Base-by-base conservation (phyloP, 2,888 invertebrate species). In the Trachelus troglodyta region DNA sequence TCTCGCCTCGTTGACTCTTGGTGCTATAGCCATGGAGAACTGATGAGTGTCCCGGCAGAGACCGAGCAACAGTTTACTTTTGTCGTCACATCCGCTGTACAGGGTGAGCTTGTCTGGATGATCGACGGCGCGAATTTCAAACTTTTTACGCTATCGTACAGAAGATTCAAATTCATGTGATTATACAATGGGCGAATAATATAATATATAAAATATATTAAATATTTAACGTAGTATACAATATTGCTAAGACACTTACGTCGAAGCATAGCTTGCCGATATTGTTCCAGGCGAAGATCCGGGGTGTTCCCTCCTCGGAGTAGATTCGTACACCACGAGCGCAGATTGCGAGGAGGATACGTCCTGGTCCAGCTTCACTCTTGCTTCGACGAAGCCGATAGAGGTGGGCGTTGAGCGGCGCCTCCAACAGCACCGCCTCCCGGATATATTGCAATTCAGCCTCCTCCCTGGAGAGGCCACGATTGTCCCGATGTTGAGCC, bases 261-360 rank as follows among this genome's bases (percentile, higher is more conserved):
- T 99, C 98, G 92, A 98, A 99, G 91, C 97, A 97, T 31, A 99
- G 93, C 92, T 98, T 98, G 82, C 97, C 97, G 82, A 99, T 99
- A 86, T 97, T 97, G 87, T 97, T 97, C 99, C 99, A 99, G 79
- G 97, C 95, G 90, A 98, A 98, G 83, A 96, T 84, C 75, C 90
- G 85, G 12, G 90, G 89, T 30, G 86, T 88, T 84, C 93, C 94
- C 92, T 94, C 94, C 90, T 95, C 95, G 37, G 95, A 94, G 85
- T 97, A 95, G 83, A 98, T 96, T 92, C 97, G 96, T 80, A 99
- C 95, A 77, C 98, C 98, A 89, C 96, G 96, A 74, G 98, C 97
- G 89, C 98, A 98, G 79, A 99, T 96, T 77, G 98, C 97, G 83
- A 99, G 94, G 94, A 97, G 96, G 31, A 97, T 96, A 85, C 96